These are phyloP conservation scores for Cyaniris semiargus DNA, from an alignment of 2,888 invertebrate species.

Conservation along the genomic window DNA sequence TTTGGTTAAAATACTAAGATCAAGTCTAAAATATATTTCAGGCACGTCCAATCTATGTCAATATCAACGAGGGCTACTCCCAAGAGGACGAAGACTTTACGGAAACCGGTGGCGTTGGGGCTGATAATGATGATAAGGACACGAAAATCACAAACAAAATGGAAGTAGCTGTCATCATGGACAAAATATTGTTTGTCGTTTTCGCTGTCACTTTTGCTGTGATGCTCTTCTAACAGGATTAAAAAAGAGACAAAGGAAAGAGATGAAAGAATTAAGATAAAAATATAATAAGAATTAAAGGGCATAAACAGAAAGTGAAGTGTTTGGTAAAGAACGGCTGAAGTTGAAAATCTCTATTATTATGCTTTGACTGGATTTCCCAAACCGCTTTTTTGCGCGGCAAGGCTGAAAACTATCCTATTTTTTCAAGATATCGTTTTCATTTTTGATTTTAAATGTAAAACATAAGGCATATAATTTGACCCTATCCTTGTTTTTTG, in stretches of 20 bases:
- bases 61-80: conserved; percentile 40
- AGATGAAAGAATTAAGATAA: not conserved
- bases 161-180: conserved; percentile 61
- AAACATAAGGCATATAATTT: no score
- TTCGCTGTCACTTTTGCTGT: conserved; percentile 58
- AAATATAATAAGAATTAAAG: not conserved
- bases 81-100: conserved; percentile 55
- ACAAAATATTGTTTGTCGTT: conserved; percentile 59
- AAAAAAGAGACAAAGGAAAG: not conserved
- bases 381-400: no score
- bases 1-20: not conserved
- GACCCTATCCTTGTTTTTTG: no score
- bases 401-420: no score
- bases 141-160: conserved; percentile 49
- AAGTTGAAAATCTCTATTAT: no score
- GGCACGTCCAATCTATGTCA: not conserved
- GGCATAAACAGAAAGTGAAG: not conserved
- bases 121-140: conserved; percentile 48
- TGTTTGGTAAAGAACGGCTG: no score
- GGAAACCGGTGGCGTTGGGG: conserved; percentile 51
- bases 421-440: no score
- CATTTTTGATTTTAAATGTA: no score
- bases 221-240: conserved; percentile 61
- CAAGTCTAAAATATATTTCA: not conserved
- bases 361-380: no score